A percentile compares a stretch with the other conserved stretches of the same genome.
phyloP scores from a whole-genome alignment of 2,888 invertebrate species.

The Fissipunctia ypsillon region DNA sequence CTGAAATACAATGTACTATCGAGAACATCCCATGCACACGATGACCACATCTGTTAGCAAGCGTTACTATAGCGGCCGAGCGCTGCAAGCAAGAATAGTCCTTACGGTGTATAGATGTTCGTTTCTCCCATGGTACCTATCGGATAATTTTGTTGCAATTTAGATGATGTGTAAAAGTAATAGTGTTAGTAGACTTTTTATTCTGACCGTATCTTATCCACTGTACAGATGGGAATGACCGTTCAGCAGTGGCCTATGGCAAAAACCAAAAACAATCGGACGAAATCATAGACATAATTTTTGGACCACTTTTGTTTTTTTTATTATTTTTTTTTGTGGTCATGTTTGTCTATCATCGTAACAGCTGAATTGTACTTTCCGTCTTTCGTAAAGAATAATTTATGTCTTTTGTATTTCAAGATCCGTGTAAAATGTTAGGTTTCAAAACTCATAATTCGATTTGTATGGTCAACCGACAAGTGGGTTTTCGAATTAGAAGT shows the following conservation, averaged over 20 bases:
- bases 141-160: not conserved
- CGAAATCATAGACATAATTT: not conserved
- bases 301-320: not conserved
- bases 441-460: constrained; percentile 46
- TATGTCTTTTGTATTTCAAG: not conserved
- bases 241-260: not conserved
- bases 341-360: not conserved
- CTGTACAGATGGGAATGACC: not conserved
- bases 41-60: too few species aligned
- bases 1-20: not conserved
- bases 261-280: not conserved
- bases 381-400: constrained; percentile 1
- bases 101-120: too few species aligned
- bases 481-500: constrained; percentile 28
- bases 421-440: constrained; percentile 21
- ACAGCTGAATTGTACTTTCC: too few species aligned
- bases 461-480: constrained; percentile 8
- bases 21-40: too few species aligned
- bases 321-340: not conserved
- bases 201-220: not conserved
- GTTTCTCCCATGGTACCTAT: too few species aligned
- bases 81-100: too few species aligned
- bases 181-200: not conserved
- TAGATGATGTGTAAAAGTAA: not conserved
- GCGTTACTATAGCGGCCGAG: too few species aligned